A percentile compares a stretch with the other conserved stretches of the same genome.
Conservation (phyloP, 1,140 invertebrate genomes). For the Diprion similis region DNA sequence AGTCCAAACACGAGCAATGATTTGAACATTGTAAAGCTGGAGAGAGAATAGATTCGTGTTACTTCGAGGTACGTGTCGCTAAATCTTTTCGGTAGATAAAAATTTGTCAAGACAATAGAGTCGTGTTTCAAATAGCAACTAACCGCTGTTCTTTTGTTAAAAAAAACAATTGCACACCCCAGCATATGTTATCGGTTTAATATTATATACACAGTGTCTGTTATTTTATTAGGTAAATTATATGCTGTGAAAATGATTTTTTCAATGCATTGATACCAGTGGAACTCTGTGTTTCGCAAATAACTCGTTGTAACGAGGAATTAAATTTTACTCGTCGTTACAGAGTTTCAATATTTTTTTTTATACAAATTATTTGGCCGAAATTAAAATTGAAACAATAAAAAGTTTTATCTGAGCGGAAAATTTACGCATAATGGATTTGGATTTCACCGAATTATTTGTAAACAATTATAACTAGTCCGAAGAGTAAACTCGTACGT, state of each 20-base stretch:
- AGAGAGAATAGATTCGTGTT: background rate
- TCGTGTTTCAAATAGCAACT: background rate
- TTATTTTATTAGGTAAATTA: too few species aligned
- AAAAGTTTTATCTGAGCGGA: constrained; percentile 9
- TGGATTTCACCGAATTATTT: too few species aligned
- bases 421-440: background rate
- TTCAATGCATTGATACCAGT: background rate
- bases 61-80: background rate
- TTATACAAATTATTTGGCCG: constrained; percentile 7
- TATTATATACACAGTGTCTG: too few species aligned
- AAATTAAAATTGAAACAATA: constrained; percentile 17
- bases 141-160: background rate
- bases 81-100: background rate
- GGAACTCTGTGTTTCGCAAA: background rate
- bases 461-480: too few species aligned
- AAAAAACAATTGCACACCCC: background rate
- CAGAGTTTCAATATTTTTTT: constrained; percentile 3
- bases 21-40: background rate
- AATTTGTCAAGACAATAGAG: background rate
- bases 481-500: too few species aligned
- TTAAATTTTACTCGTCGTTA: background rate
- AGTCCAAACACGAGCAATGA: background rate
- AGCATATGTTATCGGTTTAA: too few species aligned
- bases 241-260: background rate
- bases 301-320: background rate